Conservation (phyloP, 2,113 vertebrate species). For the Reinhardtius hippoglossoides region DNA sequence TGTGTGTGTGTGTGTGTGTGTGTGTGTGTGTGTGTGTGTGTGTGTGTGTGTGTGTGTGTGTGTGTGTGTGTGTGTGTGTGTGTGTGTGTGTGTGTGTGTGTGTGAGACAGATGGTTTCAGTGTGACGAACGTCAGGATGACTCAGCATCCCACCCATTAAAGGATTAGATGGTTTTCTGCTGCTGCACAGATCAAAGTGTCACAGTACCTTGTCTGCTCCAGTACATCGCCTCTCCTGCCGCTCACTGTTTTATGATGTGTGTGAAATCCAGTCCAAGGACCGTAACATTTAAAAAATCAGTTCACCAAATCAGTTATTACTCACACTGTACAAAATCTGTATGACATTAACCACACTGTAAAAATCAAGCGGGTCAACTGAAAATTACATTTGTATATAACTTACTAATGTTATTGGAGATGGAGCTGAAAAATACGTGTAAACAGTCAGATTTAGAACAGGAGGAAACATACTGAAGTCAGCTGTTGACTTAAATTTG, state of each 20-base stretch:
- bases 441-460: no score
- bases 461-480: no score
- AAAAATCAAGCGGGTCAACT: no score
- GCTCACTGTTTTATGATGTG: slow-evolving; percentile 14
- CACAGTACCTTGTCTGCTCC: slow-evolving; percentile 34
- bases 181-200: slow-evolving; percentile 51
- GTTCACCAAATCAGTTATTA: background rate
- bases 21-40: slow-evolving; percentile 19
- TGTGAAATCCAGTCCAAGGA: background rate
- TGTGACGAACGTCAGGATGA: slow-evolving; percentile 22
- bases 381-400: no score
- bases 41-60: slow-evolving; percentile 17
- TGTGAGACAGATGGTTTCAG: slow-evolving; percentile 45
- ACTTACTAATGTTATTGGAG: no score
- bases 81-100: slow-evolving; percentile 9
- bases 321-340: background rate
- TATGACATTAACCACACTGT: background rate
- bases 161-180: slow-evolving; percentile 55
- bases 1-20: slow-evolving; percentile 1
- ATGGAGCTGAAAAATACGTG: no score
- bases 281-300: background rate
- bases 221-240: background rate
- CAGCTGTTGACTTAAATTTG: no score
- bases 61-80: slow-evolving; percentile 13
- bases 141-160: slow-evolving; percentile 59